These are phyloP conservation scores for Seira ritae DNA, from an alignment of 2,888 invertebrate species.

Conservation along the genomic window DNA sequence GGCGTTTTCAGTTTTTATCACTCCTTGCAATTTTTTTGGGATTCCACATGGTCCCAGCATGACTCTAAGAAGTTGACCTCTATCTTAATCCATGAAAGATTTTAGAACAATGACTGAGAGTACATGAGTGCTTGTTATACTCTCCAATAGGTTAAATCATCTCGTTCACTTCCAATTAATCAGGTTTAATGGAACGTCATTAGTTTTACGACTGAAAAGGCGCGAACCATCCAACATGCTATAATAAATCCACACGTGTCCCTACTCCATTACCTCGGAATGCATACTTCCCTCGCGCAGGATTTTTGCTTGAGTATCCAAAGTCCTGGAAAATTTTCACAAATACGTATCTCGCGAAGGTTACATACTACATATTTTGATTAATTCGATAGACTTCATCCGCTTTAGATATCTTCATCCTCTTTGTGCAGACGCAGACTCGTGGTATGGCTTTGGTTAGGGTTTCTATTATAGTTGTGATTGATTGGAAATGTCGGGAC, in stretches of 20 bases:
- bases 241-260: not conserved
- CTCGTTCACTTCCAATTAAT: not conserved
- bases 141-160: not conserved
- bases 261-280: not conserved
- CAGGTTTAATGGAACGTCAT: not conserved
- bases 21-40: not conserved
- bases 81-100: not conserved
- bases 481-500: not conserved
- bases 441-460: not conserved
- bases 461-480: not conserved
- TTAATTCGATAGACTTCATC: not conserved
- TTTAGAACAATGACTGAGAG: not conserved
- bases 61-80: constrained; percentile 5
- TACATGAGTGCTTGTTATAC: not conserved
- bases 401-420: not conserved
- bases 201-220: too few species aligned
- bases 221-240: not conserved
- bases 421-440: not conserved
- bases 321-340: too few species aligned
- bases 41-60: not conserved
- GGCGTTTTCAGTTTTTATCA: too few species aligned
- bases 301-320: too few species aligned
- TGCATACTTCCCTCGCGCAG: too few species aligned
- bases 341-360: constrained; percentile 3
- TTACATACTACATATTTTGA: not conserved